Percentiles rank a stretch among this genome's conserved stretches.
Conservation (phyloP, 2,113 vertebrate genomes). For the Xiphophorus maculatus region DNA sequence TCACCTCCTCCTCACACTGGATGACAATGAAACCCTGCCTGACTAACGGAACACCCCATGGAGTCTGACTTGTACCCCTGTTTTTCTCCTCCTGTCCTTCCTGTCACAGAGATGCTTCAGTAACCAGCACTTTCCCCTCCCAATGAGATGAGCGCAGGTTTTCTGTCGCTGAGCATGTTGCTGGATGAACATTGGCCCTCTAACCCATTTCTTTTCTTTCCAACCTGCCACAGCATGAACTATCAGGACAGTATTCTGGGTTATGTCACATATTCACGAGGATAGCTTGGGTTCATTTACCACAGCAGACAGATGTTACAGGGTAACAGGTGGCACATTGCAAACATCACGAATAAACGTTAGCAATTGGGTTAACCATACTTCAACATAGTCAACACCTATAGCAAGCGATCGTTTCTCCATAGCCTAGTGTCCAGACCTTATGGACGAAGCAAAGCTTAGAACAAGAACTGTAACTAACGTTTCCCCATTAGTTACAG, state of each 20-base stretch:
- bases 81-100: conserved; percentile 12
- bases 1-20: conserved; percentile 13
- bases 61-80: conserved; percentile 16
- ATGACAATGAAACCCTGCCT: conserved; percentile 10
- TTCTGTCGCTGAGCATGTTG: conserved; percentile 22
- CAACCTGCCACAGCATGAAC: neutral
- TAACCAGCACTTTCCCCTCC: conserved; percentile 4
- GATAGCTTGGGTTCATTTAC: neutral
- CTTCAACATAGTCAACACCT: too few species aligned
- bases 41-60: neutral
- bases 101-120: conserved; percentile 20
- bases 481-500: too few species aligned
- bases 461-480: too few species aligned
- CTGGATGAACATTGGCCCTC: neutral
- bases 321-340: too few species aligned
- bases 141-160: conserved; percentile 14
- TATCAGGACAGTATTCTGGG: neutral
- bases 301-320: neutral
- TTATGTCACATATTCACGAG: neutral
- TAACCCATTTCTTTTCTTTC: conserved; percentile 10
- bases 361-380: too few species aligned
- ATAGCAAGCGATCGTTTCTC: too few species aligned
- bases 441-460: too few species aligned
- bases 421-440: too few species aligned
- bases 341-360: too few species aligned